Conservation (phyloP, 1,140 invertebrate genomes). For the Nixonia krombeini region DNA sequence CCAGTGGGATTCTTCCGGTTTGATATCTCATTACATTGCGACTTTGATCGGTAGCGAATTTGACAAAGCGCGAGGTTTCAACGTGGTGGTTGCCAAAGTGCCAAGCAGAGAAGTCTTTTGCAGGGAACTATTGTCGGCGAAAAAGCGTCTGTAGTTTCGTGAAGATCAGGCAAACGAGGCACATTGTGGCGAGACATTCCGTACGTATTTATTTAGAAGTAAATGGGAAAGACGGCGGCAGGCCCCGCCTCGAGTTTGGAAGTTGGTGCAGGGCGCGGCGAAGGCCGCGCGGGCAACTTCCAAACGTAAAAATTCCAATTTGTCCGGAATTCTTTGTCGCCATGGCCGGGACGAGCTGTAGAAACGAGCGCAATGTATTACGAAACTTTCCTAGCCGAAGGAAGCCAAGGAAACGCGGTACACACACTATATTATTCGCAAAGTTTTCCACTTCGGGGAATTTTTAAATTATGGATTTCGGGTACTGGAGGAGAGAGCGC, state of each 20-base stretch:
- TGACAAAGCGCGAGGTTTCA: no score
- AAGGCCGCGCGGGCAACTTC: slow-evolving; percentile 46
- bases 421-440: slow-evolving; percentile 63
- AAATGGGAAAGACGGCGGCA: slow-evolving; percentile 43
- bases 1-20: no score
- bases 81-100: no score
- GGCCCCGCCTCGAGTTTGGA: no score
- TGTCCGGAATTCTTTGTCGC: slow-evolving; percentile 56
- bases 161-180: slow-evolving; percentile 40
- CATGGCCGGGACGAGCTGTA: slow-evolving; percentile 58
- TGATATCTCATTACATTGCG: no score
- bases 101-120: no score
- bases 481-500: slow-evolving; percentile 45
- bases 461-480: slow-evolving; percentile 71
- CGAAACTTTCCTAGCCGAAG: slow-evolving; percentile 59
- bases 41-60: no score
- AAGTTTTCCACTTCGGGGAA: slow-evolving; percentile 67
- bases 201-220: slow-evolving; percentile 48
- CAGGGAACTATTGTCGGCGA: no score
- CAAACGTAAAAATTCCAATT: slow-evolving; percentile 67
- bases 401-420: slow-evolving; percentile 51
- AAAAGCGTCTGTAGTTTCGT: no score
- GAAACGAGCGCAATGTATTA: slow-evolving; percentile 68
- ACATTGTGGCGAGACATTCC: slow-evolving; percentile 34
- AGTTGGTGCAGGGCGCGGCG: slow-evolving; percentile 32